Conservation (phyloP, 2,888 invertebrate genomes). For the Chironomus riparius region DNA sequence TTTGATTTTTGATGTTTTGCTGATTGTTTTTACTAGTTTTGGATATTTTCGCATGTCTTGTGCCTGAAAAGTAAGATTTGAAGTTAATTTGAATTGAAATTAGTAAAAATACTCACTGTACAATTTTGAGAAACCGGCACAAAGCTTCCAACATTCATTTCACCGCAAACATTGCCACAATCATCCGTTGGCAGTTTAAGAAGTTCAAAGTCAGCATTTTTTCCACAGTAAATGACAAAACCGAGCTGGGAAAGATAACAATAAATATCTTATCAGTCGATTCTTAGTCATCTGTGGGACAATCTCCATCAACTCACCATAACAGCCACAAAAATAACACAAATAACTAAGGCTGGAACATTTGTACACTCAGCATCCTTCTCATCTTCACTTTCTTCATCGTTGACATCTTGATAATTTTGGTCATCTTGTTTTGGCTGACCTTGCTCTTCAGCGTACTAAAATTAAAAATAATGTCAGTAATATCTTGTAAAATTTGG, state of each 20-base stretch:
- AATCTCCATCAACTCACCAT: conserved; percentile 47
- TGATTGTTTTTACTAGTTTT: background rate
- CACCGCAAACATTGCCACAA: conserved; percentile 55
- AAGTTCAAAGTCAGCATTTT: conserved; percentile 46
- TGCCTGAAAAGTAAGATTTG: too few relatives aligned
- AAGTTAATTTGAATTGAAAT: too few relatives aligned
- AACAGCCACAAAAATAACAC: conserved; percentile 45
- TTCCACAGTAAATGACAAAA: conserved; percentile 42
- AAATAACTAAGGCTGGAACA: conserved; percentile 46
- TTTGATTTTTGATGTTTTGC: background rate
- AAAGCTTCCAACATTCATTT: conserved; percentile 30
- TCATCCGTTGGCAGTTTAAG: conserved; percentile 54
- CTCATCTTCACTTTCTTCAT: too few relatives aligned
- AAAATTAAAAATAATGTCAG: too few relatives aligned
- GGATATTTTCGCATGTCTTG: too few relatives aligned
- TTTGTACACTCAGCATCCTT: conserved; percentile 40
- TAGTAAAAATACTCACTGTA: too few relatives aligned
- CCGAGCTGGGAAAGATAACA: background rate
- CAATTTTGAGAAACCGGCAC: background rate
- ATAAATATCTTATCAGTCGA: too few relatives aligned
- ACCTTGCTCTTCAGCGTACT: too few relatives aligned
- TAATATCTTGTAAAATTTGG: too few relatives aligned
- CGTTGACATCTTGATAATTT: too few relatives aligned
- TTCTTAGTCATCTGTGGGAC: too few relatives aligned
- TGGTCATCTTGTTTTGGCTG: too few relatives aligned